A percentile compares a stretch with the other conserved stretches of the same genome.
These are phyloP conservation scores for Junonia oenone DNA, from an alignment of 2,888 invertebrate genomes.

Conservation along the genomic window DNA sequence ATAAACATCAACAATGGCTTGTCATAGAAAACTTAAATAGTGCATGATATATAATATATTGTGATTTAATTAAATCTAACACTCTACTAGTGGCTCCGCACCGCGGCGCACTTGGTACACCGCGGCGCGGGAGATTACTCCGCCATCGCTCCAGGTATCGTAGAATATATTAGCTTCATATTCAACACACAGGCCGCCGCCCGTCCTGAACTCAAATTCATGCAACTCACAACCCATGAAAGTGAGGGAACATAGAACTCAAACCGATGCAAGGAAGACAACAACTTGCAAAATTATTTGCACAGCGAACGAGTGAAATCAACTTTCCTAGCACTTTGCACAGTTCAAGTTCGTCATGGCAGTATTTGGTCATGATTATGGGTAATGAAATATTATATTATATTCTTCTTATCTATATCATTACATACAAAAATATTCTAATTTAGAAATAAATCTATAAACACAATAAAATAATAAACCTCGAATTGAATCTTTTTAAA, in stretches of 20 bases:
- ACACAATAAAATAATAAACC: constrained; percentile 31
- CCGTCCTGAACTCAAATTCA: constrained; percentile 16
- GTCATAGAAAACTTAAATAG: constrained; percentile 58
- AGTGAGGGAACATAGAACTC: constrained; percentile 16
- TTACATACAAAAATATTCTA: constrained; percentile 34
- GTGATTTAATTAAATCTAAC: constrained; percentile 59
- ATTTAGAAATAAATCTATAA: constrained; percentile 34
- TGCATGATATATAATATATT: constrained; percentile 47
- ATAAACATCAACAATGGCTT: constrained; percentile 47
- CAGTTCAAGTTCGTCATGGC: constrained; percentile 22
- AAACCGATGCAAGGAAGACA: constrained; percentile 22
- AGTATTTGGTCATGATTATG: constrained; percentile 31
- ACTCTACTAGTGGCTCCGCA: constrained; percentile 40
- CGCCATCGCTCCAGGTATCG: constrained; percentile 14
- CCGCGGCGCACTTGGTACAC: constrained; percentile 50
- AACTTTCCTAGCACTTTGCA: constrained; percentile 10
- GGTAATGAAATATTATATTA: constrained; percentile 29
- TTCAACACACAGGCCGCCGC: constrained; percentile 21
- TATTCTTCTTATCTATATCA: constrained; percentile 22
- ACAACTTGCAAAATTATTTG: constrained; percentile 12
- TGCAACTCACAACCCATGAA: constrained; percentile 12
- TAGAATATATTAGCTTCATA: constrained; percentile 24
- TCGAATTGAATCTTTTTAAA: constrained; percentile 31
- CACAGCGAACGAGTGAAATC: constrained; percentile 11
- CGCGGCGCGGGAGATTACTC: constrained; percentile 14